Percentiles rank a stretch among this genome's conserved stretches.
phyloP scores from a whole-genome alignment of 2,113 vertebrate species.

The Potamarius usumacintae region DNA sequence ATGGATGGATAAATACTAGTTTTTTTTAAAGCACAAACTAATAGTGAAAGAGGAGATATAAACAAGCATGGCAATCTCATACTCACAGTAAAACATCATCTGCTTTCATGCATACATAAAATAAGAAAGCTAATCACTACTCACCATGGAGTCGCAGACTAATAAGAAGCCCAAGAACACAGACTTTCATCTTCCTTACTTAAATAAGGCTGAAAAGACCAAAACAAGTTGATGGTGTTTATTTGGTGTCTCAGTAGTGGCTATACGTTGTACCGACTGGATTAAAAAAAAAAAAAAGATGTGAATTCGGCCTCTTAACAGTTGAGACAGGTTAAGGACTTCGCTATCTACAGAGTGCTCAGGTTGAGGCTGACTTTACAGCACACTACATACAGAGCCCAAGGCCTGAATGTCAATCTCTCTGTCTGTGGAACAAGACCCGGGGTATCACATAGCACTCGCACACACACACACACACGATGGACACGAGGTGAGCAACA shows the following conservation, averaged over 20 bases:
- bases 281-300: background rate
- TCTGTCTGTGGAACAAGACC: slow-evolving; percentile 68
- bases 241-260: slow-evolving; percentile 4
- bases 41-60: too few species aligned
- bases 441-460: slow-evolving; percentile 61
- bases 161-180: slow-evolving; percentile 66
- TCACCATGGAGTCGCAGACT: slow-evolving; percentile 70
- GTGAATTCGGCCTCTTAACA: background rate
- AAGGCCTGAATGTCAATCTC: slow-evolving; percentile 48
- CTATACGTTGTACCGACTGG: background rate
- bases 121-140: slow-evolving; percentile 41
- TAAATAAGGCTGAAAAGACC: background rate
- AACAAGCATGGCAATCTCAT: too few species aligned
- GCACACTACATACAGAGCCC: slow-evolving; percentile 6
- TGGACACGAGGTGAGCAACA: slow-evolving; percentile 31
- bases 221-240: background rate
- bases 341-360: background rate
- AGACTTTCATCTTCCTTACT: slow-evolving; percentile 65
- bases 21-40: too few species aligned
- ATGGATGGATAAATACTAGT: too few species aligned
- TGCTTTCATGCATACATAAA: background rate
- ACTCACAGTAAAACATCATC: background rate
- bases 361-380: background rate
- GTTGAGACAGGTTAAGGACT: background rate
- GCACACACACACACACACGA: slow-evolving; percentile 48